A percentile compares a stretch with the other conserved stretches of the same genome.
phyloP scores from a whole-genome alignment of 2,113 vertebrate genomes.

The Sturnira hondurensis region DNA sequence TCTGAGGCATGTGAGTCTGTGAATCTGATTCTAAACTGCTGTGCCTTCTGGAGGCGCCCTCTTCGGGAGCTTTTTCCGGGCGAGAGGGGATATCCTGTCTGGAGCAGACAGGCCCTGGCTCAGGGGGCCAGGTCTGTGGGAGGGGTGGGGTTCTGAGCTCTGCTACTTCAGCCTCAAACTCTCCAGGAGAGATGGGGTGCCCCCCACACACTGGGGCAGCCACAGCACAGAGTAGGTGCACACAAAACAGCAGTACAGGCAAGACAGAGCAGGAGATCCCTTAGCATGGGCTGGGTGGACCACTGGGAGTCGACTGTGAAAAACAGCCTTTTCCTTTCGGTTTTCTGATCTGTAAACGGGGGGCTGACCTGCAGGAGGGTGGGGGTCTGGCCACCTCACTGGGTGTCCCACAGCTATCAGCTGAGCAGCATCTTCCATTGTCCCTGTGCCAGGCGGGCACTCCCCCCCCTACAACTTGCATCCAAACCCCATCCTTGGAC shows the following conservation, averaged over 20 bases:
- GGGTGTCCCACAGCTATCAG: neutral
- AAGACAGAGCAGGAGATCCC: accelerated
- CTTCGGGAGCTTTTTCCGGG: neutral
- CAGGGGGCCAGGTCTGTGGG: neutral
- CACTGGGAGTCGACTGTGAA: too few species aligned
- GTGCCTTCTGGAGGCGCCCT: neutral
- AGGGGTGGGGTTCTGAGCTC: neutral
- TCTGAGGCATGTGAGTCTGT: too few species aligned
- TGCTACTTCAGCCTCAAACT: neutral
- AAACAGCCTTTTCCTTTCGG: neutral
- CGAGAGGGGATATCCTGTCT: neutral
- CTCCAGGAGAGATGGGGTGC: neutral
- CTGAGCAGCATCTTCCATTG: neutral
- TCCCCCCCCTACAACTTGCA: neutral
- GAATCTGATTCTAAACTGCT: neutral
- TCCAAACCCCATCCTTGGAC: neutral
- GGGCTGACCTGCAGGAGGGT: neutral
- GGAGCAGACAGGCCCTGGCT: neutral
- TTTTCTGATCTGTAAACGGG: neutral
- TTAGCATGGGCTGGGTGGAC: neutral
- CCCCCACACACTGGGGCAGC: too few species aligned
- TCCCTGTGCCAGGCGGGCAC: neutral
- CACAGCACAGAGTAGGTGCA: neutral
- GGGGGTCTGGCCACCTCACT: neutral
- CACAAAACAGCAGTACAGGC: neutral